Base-by-base conservation (phyloP, 1,140 invertebrate genomes). In the Apis laboriosa region DNA sequence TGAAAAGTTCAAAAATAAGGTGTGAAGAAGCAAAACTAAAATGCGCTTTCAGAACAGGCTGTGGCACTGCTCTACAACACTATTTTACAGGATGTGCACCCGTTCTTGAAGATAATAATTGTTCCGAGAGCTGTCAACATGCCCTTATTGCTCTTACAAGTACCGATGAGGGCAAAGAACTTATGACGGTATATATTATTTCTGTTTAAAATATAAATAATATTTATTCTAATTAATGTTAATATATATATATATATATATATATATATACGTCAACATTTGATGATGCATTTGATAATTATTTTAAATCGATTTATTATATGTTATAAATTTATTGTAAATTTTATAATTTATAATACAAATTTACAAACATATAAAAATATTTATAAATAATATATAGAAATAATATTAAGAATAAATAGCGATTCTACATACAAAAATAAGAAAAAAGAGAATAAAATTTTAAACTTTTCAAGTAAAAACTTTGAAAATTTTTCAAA, bases 111-210 rank as follows among this genome's bases (percentile, higher is more conserved):
- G 95, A 95, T 49, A 93, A 94, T 21, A 90, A 93, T 24, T 97
- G 97, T 91, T 96, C 97, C 0, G 95, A 96, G 87, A 92, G 95
- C 28, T 97, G 97, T 91, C 95, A 96, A 83, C 95, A 97, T 90
- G 96, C 97, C 1, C 94, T 97, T 13, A 97, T 97, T 66, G 97
- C 97, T 0, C 94, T 97, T 24, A 97, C 96, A 0, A 97, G 96
- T 55, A 97, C 97, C 0, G 96, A 97, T 60, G 96, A 97, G 92
- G 97, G 97, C 24, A 96, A 96, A 87, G 95, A 96, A 74, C 94
- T 98, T 21, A 96, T 96, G 95, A 95, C 93, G 60, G 96, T 97
- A 91, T 24, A 68, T n/a, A 19, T 55, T 55, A 21, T 43, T 34
- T 34, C 19, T 34, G 28, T 3, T 21, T 58, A 15, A 43, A 15